Conservation (phyloP, 1,140 invertebrate species). For the Pentalonia nigronervosa region DNA sequence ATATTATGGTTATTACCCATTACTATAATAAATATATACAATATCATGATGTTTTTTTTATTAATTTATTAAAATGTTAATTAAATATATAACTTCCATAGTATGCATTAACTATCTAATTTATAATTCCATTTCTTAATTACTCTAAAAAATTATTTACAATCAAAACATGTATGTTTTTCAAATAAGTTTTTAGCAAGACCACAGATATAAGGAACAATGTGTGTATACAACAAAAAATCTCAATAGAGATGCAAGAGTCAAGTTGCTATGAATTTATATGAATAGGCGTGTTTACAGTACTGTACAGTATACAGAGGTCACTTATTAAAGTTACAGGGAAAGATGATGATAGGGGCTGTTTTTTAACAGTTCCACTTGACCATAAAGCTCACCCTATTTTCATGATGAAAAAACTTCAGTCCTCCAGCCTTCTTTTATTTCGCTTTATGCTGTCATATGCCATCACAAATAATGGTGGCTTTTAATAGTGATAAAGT, state of each 20-base stretch:
- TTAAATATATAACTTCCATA: background rate
- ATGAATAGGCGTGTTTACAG: conserved; percentile 42
- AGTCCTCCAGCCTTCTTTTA: background rate
- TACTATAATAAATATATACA: background rate
- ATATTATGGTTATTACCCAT: background rate
- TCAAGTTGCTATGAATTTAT: conserved; percentile 41
- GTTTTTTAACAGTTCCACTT: conserved; percentile 49
- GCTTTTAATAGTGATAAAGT: background rate
- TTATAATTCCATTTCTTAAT: background rate
- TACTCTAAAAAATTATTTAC: background rate
- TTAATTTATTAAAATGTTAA: background rate
- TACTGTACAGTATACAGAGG: conserved; percentile 32
- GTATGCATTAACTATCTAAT: background rate
- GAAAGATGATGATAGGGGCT: conserved; percentile 27
- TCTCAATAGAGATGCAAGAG: background rate
- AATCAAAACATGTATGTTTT: background rate
- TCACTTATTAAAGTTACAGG: conserved; percentile 46
- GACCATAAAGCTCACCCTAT: conserved; percentile 37
- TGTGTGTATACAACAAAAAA: background rate
- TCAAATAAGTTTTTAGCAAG: background rate
- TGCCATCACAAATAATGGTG: background rate
- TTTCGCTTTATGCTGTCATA: background rate
- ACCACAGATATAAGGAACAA: background rate
- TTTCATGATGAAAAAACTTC: conserved; percentile 41
- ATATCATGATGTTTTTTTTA: background rate